Percentiles rank a stretch among this genome's conserved stretches.
Conservation (phyloP, 2,113 vertebrate genomes). For the Pelecanoides urinatrix region DNA sequence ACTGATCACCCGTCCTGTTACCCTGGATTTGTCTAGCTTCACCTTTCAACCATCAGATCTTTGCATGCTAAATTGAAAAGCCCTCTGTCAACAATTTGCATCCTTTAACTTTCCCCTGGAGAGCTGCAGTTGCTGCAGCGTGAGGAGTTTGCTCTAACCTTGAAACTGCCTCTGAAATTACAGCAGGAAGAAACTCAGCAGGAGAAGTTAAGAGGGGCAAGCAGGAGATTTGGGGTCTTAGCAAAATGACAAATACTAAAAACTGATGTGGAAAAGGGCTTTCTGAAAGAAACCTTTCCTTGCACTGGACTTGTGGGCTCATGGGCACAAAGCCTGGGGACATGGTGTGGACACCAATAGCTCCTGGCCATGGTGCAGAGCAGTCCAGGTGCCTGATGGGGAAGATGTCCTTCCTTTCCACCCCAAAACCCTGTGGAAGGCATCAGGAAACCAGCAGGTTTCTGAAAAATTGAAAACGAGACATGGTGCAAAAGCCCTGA, state of each 20-base stretch:
- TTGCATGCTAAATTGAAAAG: constrained; percentile 48
- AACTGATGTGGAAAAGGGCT: neutral
- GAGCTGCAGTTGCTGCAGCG: constrained; percentile 28
- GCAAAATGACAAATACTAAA: neutral
- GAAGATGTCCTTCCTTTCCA: neutral
- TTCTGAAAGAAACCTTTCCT: neutral
- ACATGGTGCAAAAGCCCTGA: neutral
- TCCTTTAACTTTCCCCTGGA: constrained; percentile 54
- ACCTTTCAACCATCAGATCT: constrained; percentile 43
- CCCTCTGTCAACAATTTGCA: constrained; percentile 60
- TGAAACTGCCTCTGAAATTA: constrained; percentile 29
- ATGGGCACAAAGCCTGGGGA: rapidly evolving
- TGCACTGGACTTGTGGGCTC: neutral
- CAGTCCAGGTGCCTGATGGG: neutral
- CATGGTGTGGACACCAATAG: rapidly evolving
- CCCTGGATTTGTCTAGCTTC: constrained; percentile 30
- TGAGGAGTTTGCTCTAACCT: constrained; percentile 37
- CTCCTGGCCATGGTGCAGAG: neutral
- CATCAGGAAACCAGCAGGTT: neutral
- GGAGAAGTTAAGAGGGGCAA: neutral
- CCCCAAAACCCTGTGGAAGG: neutral
- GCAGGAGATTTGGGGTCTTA: neutral
- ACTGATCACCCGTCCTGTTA: neutral
- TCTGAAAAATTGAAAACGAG: neutral
- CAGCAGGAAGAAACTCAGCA: neutral